phyloP scores from a whole-genome alignment of 1,140 invertebrate species.

The Hycleus cichorii region DNA sequence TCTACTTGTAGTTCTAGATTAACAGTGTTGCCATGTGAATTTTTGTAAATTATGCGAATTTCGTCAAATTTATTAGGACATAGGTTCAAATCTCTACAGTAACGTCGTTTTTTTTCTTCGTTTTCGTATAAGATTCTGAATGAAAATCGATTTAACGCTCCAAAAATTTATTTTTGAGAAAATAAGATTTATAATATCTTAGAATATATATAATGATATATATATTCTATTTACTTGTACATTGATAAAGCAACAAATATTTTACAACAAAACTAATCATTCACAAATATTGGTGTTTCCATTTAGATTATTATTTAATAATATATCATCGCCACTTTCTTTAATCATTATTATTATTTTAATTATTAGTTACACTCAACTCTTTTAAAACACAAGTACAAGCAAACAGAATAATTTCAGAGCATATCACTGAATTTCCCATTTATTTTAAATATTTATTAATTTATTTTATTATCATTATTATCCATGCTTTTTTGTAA shows the following conservation, averaged over 20 bases:
- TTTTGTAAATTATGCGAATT: too few relatives aligned
- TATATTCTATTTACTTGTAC: slow-evolving; percentile 20
- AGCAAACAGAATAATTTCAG: slow-evolving; percentile 8
- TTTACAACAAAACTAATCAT: slow-evolving; percentile 15
- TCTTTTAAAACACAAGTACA: slow-evolving; percentile 6
- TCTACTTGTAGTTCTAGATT: too few relatives aligned
- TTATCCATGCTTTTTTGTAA: background rate
- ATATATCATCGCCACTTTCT: background rate
- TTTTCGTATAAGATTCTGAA: too few relatives aligned
- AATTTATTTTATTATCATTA: background rate
- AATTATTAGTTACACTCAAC: background rate
- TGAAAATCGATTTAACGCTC: background rate
- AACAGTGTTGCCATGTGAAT: too few relatives aligned
- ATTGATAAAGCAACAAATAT: slow-evolving; percentile 21
- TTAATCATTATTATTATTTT: background rate
- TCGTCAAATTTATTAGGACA: too few relatives aligned
- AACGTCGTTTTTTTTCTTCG: too few relatives aligned
- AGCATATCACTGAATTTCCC: background rate
- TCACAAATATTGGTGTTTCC: slow-evolving; percentile 16
- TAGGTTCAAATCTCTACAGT: too few relatives aligned
- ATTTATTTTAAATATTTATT: background rate
- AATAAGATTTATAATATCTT: slow-evolving; percentile 15
- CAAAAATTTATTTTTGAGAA: slow-evolving; percentile 14
- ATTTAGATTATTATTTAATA: slow-evolving; percentile 9
- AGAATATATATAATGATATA: slow-evolving; percentile 4